Conservation (phyloP, 2,888 invertebrate genomes). For the Nomada goodeniana region DNA sequence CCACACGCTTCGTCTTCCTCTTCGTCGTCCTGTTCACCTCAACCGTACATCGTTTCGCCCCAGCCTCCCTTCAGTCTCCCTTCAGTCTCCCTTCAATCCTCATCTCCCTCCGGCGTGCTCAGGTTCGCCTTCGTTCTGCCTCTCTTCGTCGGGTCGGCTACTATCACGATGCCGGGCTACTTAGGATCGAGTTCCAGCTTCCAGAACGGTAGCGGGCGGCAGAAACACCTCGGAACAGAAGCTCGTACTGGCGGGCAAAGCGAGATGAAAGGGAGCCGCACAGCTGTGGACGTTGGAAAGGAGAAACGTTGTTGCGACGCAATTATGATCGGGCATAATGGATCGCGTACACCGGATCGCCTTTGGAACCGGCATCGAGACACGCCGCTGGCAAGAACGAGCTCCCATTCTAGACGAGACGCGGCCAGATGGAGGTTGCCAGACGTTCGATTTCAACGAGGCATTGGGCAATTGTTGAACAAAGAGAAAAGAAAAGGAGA, state of each 20-base stretch:
- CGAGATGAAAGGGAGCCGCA: constrained; percentile 79
- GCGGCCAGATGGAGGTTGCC: neutral
- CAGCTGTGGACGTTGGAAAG: constrained; percentile 67
- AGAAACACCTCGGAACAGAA: constrained; percentile 82
- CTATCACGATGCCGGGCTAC: constrained; percentile 73
- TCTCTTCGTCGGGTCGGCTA: constrained; percentile 40
- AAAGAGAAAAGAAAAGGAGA: too few species aligned
- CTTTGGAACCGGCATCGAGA: constrained; percentile 69
- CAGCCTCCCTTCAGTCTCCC: constrained; percentile 47
- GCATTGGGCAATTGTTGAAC: neutral
- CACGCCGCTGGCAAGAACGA: constrained; percentile 51
- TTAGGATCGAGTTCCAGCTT: constrained; percentile 81
- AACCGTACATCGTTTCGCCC: constrained; percentile 38
- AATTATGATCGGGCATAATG: constrained; percentile 80
- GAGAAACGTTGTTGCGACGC: constrained; percentile 76
- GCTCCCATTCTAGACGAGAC: neutral
- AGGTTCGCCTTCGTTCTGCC: neutral
- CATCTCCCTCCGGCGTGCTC: neutral
- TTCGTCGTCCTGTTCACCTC: constrained; percentile 11
- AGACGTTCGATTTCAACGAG: neutral
- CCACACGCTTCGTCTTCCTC: constrained; percentile 25
- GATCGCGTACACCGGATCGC: constrained; percentile 76
- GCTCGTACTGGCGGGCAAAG: constrained; percentile 73
- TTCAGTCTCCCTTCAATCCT: constrained; percentile 12
- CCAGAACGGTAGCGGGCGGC: constrained; percentile 80